Base-by-base conservation (phyloP, 2,113 vertebrate genomes). In the Xenus cinereus region DNA sequence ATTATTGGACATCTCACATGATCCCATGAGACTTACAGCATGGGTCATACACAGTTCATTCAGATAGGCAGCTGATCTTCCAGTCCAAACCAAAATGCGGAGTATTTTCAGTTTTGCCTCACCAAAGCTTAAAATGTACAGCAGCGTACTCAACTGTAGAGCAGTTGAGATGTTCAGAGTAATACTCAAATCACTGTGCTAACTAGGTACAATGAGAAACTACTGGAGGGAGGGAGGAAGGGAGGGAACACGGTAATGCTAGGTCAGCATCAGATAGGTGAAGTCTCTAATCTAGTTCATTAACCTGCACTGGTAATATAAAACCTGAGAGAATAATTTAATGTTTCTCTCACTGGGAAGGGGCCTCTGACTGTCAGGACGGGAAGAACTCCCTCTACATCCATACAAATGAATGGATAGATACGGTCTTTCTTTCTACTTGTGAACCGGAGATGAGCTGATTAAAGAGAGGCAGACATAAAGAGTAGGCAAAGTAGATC, bases 261-360 rank as follows among this genome's bases (percentile, higher is more conserved):
- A 89, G 69, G 77, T 85, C 71, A 94, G 66, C 87, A 93, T 76
- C 74, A 94, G 87, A 82, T 15, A 89, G 86, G 71, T 46, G 84
- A 92, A 96, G 94, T 30, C 92, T 95, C 22, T 97, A 95, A 96
- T 94, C 93, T 94, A 89, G 89, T 84, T 87, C 73, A 81, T 48
- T 92, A 87, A 21, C n/a, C 57, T 69, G 20, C 4, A n/a, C 62
- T 84, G 76, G 24, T 84, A 90, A 89, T 84, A 53, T 13, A 92
- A 91, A 93, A 69, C 46, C 77, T 63, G 53, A 87, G 57, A 92
- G 62, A 90, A 73, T 90, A 90, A 94, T 22, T 69, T 62, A 53
- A 56, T 73, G 60, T 54, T 79, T 80, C 50, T 77, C 23, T 87
- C 48, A 57, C 26, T 62, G 53, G 12, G 64, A 74, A 94, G 63